A percentile compares a stretch with the other conserved stretches of the same genome.
These are phyloP conservation scores for Melitaea cinxia DNA, from an alignment of 1,140 invertebrate species.

Conservation along the genomic window DNA sequence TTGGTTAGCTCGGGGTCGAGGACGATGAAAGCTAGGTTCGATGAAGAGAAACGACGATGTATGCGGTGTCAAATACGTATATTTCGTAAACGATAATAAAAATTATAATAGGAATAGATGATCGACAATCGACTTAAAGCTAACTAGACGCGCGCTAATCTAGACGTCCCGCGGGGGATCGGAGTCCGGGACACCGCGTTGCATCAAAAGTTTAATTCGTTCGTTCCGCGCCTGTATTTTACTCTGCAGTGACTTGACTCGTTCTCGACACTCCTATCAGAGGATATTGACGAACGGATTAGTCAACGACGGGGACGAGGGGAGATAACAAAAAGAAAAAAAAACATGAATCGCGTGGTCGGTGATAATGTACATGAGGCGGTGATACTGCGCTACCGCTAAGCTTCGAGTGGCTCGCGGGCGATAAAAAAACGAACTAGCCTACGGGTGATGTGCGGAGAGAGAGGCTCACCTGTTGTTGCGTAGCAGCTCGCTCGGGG, in stretches of 20 bases:
- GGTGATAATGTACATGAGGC: conserved; percentile 63
- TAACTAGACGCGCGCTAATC: conserved; percentile 41
- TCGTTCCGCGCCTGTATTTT: conserved; percentile 93
- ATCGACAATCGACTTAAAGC: conserved; percentile 62
- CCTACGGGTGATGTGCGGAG: conserved; percentile 28
- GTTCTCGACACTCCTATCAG: conserved; percentile 90
- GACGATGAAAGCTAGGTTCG: conserved; percentile 54
- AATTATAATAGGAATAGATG: conserved; percentile 70
- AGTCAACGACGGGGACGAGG: conserved; percentile 68
- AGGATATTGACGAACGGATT: conserved; percentile 66
- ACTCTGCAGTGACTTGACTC: conserved; percentile 91
- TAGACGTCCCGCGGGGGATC: conserved; percentile 85
- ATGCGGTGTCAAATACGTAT: conserved; percentile 74
- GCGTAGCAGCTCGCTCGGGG: conserved; percentile 90
- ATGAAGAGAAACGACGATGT: conserved; percentile 69
- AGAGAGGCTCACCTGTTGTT: conserved; percentile 92
- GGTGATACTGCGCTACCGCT: conserved; percentile 39
- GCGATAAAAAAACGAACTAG: conserved; percentile 72
- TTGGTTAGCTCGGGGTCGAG: conserved; percentile 48
- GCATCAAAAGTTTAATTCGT: conserved; percentile 92
- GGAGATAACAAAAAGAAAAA: conserved; percentile 84
- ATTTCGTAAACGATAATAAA: conserved; percentile 61
- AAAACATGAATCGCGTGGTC: conserved; percentile 81
- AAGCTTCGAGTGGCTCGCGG: conserved; percentile 44
- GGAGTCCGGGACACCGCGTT: conserved; percentile 91